Evolutionary conservation across 2,797 vertebrate species (phyloP), one percentile per base, ranked within the genome.

Genomic region (Percopsis omiscomaycus): DNA sequence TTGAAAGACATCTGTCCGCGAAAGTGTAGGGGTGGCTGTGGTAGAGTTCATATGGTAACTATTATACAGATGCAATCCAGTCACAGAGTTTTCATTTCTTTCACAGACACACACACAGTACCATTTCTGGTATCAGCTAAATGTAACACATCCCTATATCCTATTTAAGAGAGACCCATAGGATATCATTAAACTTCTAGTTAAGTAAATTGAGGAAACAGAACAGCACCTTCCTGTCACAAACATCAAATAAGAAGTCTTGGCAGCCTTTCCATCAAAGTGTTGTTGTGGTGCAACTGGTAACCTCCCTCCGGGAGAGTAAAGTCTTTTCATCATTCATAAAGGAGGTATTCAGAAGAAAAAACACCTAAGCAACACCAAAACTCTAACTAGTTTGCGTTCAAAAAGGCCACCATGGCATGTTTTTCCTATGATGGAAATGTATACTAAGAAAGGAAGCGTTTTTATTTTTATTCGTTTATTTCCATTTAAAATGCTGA

Each of bases 171-270:
- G 13, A 59, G 54, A 69, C 71, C 59, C 73, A 55, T 15, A 66
- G 68, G 68, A 75, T 37, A 46, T 73, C 66, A 68, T 79, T 68
- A 70, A 49, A 28, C 49, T 16, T 47, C 54, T 55, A 52, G 64
- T 56, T 55, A 63, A 62, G 46, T 37, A 46, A 49, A 51, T 12
- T 48, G 47, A 72, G 57, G 46, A 28, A n/a, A 49, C 29, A 16
- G 42, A 54, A 52, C 45, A 59, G 28, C 57, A 55, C 50, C 55
- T 54, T 44, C 55, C 54, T 46, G 52, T 61, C 57, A 69, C 67
- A 22, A 28, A 64, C 60, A 65, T 68, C 52, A 64, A 57, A 73
- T 57, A 63, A 56, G 4, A 56, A 13, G 44, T 42, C 57, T 15
- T 54, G 22, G 52, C 52, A 45, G 55, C 42, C 55, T 46, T 52